Evolutionary conservation across 2,797 vertebrate species (phyloP), one percentile per base, ranked within the genome.

Genomic region (Microctenopoma lineatum): DNA sequence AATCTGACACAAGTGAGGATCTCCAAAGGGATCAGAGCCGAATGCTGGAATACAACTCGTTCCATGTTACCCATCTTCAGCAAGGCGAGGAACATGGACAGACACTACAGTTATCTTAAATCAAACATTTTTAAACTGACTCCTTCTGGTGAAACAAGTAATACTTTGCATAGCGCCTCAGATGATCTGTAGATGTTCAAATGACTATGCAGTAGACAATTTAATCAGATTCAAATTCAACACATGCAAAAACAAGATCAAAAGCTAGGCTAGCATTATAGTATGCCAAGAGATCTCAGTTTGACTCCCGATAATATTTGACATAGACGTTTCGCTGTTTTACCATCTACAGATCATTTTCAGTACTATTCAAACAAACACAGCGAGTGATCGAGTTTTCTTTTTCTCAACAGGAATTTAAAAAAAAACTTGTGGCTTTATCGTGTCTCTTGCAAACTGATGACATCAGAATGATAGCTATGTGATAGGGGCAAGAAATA

Each of bases 311-410:
- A 21, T 69, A 57, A 59, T 48, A 38, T 76, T 66, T 39, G 5
- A 50, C 62, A 38, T 29, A 10, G 78, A 51, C 59, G 14, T 51
- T 78, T 51, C 53, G 60, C 34, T 11, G 38, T 54, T 75, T 42
- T 46, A 38, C 38, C 73, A 57, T 77, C 83, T 80, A 64, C 75
- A 84, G 82, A 88, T 90, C 59, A 84, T 85, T 78, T 85, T 71
- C 36, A 66, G 80, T 11, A 84, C 70, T 65, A 79, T 84, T n/a
- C 80, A 90, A 87, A 74, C 75, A 70, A 52, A 63, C 38, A 7
- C 36, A 9, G 26, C 42, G 52, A 39, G 34, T 3, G 10, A 32
- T 41, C 64, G n/a, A 13, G 13, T n/a, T 27, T 44, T 12, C 12
- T 52, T 60, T 55, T 62, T 13, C 39, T 7, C 4, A 56, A 7